Base-by-base conservation (phyloP, 2,797 vertebrate species). In the Sebastes oblongus region DNA sequence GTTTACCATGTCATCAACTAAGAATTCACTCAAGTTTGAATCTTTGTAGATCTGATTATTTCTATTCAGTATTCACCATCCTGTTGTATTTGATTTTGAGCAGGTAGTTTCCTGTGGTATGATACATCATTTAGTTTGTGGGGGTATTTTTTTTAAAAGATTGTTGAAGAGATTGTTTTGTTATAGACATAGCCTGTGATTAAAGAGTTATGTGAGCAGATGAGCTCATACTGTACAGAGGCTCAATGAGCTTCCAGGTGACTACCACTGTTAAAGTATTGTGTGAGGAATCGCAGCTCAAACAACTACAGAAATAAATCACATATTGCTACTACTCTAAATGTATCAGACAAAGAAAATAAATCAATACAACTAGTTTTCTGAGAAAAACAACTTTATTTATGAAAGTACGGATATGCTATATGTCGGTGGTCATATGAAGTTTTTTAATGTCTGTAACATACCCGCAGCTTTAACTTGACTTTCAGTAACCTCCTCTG, bases 331-430 rank as follows among this genome's bases (percentile, higher is more conserved):
- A 46, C 0, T 46, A 1, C 3, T 29, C n/a, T 13, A 34, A 66
- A 62, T n/a, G 29, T 60, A 10, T 55, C 22, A 1, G 27, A n/a
- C 50, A 10, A 56, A 20, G 8, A 14, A 61, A 65, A 46, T 0
- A 50, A 65, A 66, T 56, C 13, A 69, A 16, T 78, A 2, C 42
- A 32, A 36, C 1, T 11, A 9, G 25, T 56, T 32, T 62, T 30
- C 4, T 39, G 20, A 74, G 34, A 36, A 69, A 42, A 1, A 59
- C 22, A 56, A 50, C 39, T 87, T 86, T 89, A 83, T 86, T 88
- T 52, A 24, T 70, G 8, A 66, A 65, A 36, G 11, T 22, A 22
- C 1, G 24, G 39, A 50, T 56, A 18, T 56, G 55, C 29, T 24
- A 25, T 36, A 20, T 46, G 42, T 46, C 16, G 42, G 42, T 1